Conservation (phyloP, 1,140 invertebrate genomes). For the Trichonephila inaurata region DNA sequence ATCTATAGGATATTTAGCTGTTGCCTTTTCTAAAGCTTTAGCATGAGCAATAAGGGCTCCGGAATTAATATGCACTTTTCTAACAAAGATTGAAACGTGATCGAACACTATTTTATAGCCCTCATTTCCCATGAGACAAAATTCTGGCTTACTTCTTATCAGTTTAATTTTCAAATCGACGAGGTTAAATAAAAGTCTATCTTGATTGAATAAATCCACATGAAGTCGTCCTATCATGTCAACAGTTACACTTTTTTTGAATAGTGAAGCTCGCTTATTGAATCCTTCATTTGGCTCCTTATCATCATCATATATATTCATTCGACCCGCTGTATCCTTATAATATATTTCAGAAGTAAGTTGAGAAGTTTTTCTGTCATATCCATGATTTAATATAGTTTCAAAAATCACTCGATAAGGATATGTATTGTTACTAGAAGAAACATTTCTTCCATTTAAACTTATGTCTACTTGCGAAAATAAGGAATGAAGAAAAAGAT, state of each 20-base stretch:
- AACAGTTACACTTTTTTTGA: too few relatives aligned
- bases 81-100: neutral
- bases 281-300: too few relatives aligned
- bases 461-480: slow-evolving; percentile 51
- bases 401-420: neutral
- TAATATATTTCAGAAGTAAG: slow-evolving; percentile 47
- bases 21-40: slow-evolving; percentile 38
- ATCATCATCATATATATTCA: neutral
- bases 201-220: too few relatives aligned
- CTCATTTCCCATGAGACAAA: slow-evolving; percentile 17
- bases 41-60: neutral
- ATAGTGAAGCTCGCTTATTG: too few relatives aligned
- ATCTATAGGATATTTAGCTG: slow-evolving; percentile 4
- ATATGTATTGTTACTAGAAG: neutral
- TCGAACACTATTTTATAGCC: slow-evolving; percentile 14
- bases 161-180: too few relatives aligned
- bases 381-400: neutral
- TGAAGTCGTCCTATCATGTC: too few relatives aligned
- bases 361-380: neutral
- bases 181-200: too few relatives aligned
- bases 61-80: neutral
- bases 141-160: neutral
- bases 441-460: slow-evolving; percentile 36
- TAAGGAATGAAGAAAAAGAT: slow-evolving; percentile 51
- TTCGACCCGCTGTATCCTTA: neutral